phyloP scores from a whole-genome alignment of 1,140 invertebrate species.

The Drosophila lini region DNA sequence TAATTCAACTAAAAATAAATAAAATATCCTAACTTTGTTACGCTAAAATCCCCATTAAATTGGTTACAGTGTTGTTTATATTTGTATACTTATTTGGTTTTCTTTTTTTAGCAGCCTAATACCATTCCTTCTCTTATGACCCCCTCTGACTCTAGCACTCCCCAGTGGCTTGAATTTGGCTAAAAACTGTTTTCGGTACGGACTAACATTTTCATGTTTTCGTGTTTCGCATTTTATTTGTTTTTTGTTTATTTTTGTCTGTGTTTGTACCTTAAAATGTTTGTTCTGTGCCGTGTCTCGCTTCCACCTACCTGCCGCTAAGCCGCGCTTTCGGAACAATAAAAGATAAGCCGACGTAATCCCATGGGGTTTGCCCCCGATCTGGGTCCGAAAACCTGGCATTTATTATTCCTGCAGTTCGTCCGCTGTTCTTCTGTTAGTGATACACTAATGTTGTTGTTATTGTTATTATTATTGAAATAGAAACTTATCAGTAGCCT shows the following conservation, averaged over 20 bases:
- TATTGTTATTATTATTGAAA: constrained; percentile 11
- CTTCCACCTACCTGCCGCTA: constrained; percentile 24
- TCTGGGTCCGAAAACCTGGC: constrained; percentile 16
- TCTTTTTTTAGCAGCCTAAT: constrained; percentile 5
- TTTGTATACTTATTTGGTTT: neutral
- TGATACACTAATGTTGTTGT: neutral
- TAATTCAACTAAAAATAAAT: neutral
- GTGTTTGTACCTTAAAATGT: constrained; percentile 21
- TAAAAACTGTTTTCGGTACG: constrained; percentile 24
- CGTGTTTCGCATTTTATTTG: constrained; percentile 6
- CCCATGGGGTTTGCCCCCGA: constrained; percentile 28
- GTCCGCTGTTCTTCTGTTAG: neutral
- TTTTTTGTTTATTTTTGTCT: neutral
- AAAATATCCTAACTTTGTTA: neutral
- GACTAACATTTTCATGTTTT: constrained; percentile 25
- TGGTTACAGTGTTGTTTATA: neutral
- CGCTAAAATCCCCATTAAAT: neutral
- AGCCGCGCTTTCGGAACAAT: constrained; percentile 28
- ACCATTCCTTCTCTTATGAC: too few relatives aligned
- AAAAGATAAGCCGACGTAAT: constrained; percentile 37
- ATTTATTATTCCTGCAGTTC: constrained; percentile 7
- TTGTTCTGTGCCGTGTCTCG: constrained; percentile 6
- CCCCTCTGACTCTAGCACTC: constrained; percentile 21
- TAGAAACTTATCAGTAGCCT: constrained; percentile 36
- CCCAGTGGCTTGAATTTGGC: constrained; percentile 30